Base-by-base conservation (phyloP, 1,140 invertebrate species). In the Cherax destructor region DNA sequence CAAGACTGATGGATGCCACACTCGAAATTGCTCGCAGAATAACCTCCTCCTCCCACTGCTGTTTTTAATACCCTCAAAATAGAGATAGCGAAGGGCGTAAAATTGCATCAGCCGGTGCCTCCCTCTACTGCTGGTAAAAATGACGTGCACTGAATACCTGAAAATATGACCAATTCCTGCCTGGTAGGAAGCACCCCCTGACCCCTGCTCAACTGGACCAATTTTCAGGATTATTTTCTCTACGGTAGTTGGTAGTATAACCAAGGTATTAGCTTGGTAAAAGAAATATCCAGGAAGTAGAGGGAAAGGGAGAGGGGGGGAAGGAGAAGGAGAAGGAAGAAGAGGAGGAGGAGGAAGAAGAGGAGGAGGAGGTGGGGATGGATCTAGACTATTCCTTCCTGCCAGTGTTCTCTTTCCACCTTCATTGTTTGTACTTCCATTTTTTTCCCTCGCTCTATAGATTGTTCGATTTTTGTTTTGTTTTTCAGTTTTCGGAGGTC, bases 41-140 rank as follows among this genome's bases (percentile, higher is more conserved):
- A 69, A 16, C 61, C 21, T 21, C 13, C 61, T 10, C 16, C 61
- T n/a, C 4, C 16, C 61, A 21, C 5, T 69, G 5, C 21, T 69
- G 9, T n/a, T 65, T 69, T 69, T n/a, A 69, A 69, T 69, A 69
- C 5, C 21, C 1, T 16, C 16, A 69, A 69, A 69, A 69, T 69
- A 69, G 61, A 69, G 61, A 69, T 69, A 69, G 61, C 7, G 61
- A 69, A 69, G 61, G 61, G 61, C 61, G 61, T 69, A 69, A 69
- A 69, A 69, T 69, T 69, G 61, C 61, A 69, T 69, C 61, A 69
- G 61, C 11, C 21, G 61, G 11, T 5, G 61, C 10, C 7, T 18
- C 61, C 18, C 61, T 16, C 61, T 56, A 10, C 11, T 5, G 61
- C 61, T 16, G 61, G 61, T 69, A 69, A 69, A 69, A 69, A 69